Percentiles rank a stretch among this genome's conserved stretches.
Conservation (phyloP, 1,140 invertebrate species). For the Phortica variegata region DNA sequence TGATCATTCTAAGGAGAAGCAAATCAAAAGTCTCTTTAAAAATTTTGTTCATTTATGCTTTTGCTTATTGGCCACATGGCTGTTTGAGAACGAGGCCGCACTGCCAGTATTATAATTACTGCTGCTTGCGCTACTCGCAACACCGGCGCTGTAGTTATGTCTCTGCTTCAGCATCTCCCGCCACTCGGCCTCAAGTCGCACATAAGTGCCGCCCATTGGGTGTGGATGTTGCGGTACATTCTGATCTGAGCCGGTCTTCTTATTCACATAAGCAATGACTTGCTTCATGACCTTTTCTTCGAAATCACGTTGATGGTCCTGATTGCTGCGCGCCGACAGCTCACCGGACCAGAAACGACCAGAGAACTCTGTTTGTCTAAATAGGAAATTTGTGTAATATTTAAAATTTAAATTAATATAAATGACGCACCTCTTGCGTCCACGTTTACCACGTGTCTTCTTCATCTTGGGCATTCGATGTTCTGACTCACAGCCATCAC, state of each 20-base stretch:
- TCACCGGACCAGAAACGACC: constrained; percentile 71
- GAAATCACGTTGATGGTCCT: constrained; percentile 78
- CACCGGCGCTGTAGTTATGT: constrained; percentile 13
- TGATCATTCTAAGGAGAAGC: no score
- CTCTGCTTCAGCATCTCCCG: constrained; percentile 61
- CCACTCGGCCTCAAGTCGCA: constrained; percentile 72
- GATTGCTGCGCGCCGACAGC: constrained; percentile 75
- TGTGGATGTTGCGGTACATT: constrained; percentile 24
- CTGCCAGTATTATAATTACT: constrained; percentile 20
- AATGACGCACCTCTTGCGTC: constrained; percentile 33
- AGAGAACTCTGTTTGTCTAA: constrained; percentile 40
- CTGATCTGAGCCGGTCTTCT: constrained; percentile 47
- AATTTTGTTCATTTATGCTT: constrained; percentile 35
- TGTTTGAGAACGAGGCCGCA: no score
- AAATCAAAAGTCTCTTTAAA: no score
- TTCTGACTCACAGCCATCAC: constrained; percentile 54
- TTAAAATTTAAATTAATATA: background rate
- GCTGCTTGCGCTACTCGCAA: constrained; percentile 17
- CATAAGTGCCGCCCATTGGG: constrained; percentile 67
- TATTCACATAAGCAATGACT: constrained; percentile 65
- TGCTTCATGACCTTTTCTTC: constrained; percentile 74
- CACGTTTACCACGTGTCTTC: constrained; percentile 33
- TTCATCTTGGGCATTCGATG: constrained; percentile 26
- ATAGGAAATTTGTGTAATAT: background rate
- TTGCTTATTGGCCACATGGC: constrained; percentile 39